These are phyloP conservation scores for Phalacrocorax carbo DNA, from an alignment of 2,113 vertebrate genomes.

Conservation along the genomic window DNA sequence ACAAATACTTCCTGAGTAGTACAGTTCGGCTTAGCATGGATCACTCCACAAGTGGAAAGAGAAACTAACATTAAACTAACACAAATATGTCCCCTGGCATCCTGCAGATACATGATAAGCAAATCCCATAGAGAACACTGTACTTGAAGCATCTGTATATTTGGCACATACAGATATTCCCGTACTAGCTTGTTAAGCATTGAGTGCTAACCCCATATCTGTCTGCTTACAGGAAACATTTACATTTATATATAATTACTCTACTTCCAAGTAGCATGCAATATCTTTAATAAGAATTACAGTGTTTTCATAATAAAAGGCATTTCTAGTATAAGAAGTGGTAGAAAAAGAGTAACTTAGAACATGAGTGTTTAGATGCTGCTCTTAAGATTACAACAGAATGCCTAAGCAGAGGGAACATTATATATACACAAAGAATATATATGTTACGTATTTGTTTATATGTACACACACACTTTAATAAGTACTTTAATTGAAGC, in stretches of 20 bases:
- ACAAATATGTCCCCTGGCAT: neutral
- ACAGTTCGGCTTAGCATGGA: neutral
- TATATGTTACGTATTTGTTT: too few relatives aligned
- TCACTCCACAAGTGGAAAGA: neutral
- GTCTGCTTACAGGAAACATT: neutral
- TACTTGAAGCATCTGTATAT: neutral
- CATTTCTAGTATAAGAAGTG: neutral
- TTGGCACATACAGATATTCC: neutral
- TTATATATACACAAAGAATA: too few relatives aligned
- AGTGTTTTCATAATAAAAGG: neutral
- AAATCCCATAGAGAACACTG: neutral
- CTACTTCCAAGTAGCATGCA: neutral
- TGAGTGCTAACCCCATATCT: neutral
- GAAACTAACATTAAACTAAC: neutral
- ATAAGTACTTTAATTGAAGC: neutral
- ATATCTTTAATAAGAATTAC: neutral
- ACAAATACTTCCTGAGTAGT: neutral
- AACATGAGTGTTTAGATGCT: neutral
- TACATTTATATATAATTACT: neutral
- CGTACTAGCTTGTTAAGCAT: neutral
- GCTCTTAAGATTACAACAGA: neutral
- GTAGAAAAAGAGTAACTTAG: neutral
- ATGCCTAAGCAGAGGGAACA: neutral
- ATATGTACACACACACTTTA: neutral
- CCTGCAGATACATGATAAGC: neutral